Evolutionary conservation across 1,140 invertebrate species (phyloP), one percentile per base, ranked within the genome.

Genomic region (Phortica variegata): DNA sequence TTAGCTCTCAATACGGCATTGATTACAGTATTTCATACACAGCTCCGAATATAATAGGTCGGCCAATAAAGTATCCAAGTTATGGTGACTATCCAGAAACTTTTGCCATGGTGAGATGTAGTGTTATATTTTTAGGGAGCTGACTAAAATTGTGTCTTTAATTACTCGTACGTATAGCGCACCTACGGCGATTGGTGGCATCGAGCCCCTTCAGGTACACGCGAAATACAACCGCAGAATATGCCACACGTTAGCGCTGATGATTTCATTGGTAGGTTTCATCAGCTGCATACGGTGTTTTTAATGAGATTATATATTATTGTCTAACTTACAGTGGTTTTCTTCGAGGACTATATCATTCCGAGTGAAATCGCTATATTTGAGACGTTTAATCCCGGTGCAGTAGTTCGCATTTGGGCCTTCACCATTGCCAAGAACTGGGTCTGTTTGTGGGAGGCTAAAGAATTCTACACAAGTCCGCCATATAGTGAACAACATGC

Each of bases 131-230:
- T n/a, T n/a, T n/a, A n/a, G n/a, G n/a, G n/a, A n/a, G n/a, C n/a
- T n/a, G n/a, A n/a, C n/a, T n/a, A n/a, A n/a, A n/a, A n/a, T n/a
- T n/a, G n/a, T n/a, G n/a, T n/a, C n/a, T n/a, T n/a, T n/a, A n/a
- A n/a, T n/a, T n/a, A n/a, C n/a, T n/a, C n/a, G 7, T 31, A 31
- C 7, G 78, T 79, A 17, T 65, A 95, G 91, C 84, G 90, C 78
- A 91, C 89, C 4, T 94, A 93, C 79, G 92, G 92, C 9, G 85
- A 80, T 44, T 95, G 91, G 91, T 94, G 91, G 91, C 82, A 88
- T 31, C 79, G 85, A 60, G 86, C 85, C 3, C 88, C 88, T 36
- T 89, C 88, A 9, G 80, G 77, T 56, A 81, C 81, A 52, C 75
- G 78, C 48, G 81, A 86, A 58, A 91, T 89, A 57, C 86, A 88